Evolutionary conservation across 1,140 invertebrate species (phyloP).

Genomic region (Brachionus calyciflorus): DNA sequence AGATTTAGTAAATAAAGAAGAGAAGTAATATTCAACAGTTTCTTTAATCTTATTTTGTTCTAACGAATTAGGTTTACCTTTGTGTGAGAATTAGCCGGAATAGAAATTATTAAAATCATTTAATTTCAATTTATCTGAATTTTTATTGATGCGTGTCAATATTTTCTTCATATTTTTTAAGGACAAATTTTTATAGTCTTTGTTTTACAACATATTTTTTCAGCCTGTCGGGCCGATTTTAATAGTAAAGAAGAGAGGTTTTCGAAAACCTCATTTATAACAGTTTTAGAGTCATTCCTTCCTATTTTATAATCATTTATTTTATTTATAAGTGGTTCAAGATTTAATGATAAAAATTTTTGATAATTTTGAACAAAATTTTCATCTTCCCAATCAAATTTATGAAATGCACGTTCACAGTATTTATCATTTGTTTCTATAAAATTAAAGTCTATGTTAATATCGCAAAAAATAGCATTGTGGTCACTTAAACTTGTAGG

Average conservation of each 20-base stretch:
- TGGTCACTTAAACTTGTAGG: no score
- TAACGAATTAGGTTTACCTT: no score
- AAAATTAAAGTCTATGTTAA: neutral
- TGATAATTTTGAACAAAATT: neutral
- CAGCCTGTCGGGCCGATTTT: conserved; percentile 4
- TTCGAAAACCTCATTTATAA: no score
- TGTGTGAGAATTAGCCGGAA: no score
- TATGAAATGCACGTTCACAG: neutral
- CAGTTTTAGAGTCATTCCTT: neutral
- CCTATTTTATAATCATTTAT: neutral
- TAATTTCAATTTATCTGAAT: no score
- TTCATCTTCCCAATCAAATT: neutral
- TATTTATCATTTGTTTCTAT: neutral
- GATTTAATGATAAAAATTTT: neutral
- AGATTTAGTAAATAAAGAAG: neutral
- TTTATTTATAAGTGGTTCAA: neutral
- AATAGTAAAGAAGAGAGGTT: neutral
- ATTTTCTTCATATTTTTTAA: neutral
- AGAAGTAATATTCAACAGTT: neutral
- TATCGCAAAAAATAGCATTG: no score
- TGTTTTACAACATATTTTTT: neutral
- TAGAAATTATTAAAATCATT: no score
- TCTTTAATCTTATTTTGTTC: neutral
- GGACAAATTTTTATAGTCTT: neutral
- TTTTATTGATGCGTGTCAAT: neutral